Evolutionary conservation across 1,140 invertebrate genomes (phyloP).

Genomic region (Aphelinus atriplicis): DNA sequence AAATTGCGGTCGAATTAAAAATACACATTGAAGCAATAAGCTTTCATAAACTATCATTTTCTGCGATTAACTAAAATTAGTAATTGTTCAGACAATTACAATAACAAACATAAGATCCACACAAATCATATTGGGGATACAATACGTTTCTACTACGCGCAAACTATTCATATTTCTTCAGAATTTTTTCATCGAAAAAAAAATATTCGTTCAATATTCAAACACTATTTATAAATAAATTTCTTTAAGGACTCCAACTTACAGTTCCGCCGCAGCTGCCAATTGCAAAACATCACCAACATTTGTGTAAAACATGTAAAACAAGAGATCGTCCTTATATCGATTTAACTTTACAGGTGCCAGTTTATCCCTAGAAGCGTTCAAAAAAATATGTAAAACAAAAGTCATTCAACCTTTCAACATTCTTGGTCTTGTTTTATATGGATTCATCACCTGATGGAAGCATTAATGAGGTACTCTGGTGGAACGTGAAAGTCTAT

Average conservation of each 20-base stretch:
- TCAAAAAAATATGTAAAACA: slow-evolving; percentile 19
- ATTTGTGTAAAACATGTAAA: slow-evolving; percentile 99
- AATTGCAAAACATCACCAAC: slow-evolving; percentile 97
- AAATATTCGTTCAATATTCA: neutral
- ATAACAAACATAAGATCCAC: no score
- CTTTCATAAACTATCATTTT: no score
- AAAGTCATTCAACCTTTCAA: slow-evolving; percentile 16
- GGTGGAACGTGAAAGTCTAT: slow-evolving; percentile 98
- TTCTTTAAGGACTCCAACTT: slow-evolving; percentile 64
- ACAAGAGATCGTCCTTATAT: slow-evolving; percentile 98
- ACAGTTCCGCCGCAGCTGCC: slow-evolving; percentile 96
- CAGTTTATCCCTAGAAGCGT: slow-evolving; percentile 82
- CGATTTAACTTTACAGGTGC: slow-evolving; percentile 94
- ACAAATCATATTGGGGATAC: no score
- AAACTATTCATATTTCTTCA: no score
- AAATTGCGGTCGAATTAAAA: neutral
- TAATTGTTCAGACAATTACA: no score
- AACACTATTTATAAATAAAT: slow-evolving; percentile 29
- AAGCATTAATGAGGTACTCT: slow-evolving; percentile 96
- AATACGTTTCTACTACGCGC: no score
- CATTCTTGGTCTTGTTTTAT: neutral
- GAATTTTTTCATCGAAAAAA: neutral
- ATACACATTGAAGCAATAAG: no score
- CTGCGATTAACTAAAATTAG: no score
- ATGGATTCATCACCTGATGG: slow-evolving; percentile 72